phyloP scores from a whole-genome alignment of 2,113 vertebrate genomes.

The Limnothrissa miodon region DNA sequence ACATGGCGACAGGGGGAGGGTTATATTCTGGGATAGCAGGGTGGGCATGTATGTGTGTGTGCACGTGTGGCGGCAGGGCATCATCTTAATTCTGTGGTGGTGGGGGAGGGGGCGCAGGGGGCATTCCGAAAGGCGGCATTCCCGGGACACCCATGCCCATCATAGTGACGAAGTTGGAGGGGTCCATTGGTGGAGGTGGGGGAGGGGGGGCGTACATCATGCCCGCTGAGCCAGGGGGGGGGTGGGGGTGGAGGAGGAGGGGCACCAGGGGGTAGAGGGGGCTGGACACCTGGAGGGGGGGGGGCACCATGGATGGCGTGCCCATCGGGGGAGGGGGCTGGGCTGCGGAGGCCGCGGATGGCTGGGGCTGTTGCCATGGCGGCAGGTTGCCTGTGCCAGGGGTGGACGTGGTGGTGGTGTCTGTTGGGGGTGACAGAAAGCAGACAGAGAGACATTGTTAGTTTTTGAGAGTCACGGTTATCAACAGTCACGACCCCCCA shows the following conservation, averaged over 20 bases:
- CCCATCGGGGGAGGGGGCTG: constrained; percentile 82
- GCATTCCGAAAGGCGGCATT: constrained; percentile 88
- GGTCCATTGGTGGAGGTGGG: constrained; percentile 89
- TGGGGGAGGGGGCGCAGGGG: constrained; percentile 86
- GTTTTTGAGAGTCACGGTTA: too few relatives aligned
- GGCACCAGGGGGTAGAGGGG: constrained; percentile 86
- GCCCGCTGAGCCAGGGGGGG: constrained; percentile 83
- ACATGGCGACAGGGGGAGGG: not conserved
- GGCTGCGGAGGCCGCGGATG: constrained; percentile 71
- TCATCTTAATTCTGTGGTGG: constrained; percentile 83
- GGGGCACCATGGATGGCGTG: constrained; percentile 84
- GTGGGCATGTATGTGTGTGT: not conserved
- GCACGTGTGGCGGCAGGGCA: not conserved
- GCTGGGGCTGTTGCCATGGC: constrained; percentile 87
- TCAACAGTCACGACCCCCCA: too few relatives aligned
- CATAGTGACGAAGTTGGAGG: constrained; percentile 92
- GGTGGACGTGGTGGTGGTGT: constrained; percentile 82
- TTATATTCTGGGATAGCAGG: not conserved
- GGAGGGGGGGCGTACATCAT: constrained; percentile 89
- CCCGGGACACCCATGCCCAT: constrained; percentile 91
- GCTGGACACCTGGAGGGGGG: constrained; percentile 87
- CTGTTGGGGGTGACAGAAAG: constrained; percentile 53
- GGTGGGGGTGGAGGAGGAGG: constrained; percentile 88
- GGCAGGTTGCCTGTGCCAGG: constrained; percentile 79
- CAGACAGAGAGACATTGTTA: not conserved